Evolutionary conservation across 2,113 vertebrate species (phyloP).

Genomic region (Eonycteris spelaea): DNA sequence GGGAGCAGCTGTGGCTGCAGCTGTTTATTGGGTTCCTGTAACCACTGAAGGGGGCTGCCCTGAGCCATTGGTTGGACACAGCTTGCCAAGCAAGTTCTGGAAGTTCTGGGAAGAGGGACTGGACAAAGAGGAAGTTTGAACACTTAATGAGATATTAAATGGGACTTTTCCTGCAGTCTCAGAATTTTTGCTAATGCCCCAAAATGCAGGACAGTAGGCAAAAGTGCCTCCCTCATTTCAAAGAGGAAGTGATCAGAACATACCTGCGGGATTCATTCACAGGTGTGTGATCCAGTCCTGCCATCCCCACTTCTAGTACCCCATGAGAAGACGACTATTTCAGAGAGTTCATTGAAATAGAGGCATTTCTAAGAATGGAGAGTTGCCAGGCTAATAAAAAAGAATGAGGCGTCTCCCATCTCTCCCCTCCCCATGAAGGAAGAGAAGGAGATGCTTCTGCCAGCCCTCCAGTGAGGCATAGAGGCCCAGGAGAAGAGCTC

Average conservation of each 20-base stretch:
- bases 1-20: too few relatives aligned
- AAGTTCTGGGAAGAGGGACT: not conserved
- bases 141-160: not conserved
- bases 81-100: not conserved
- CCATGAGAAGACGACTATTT: not conserved
- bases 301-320: not conserved
- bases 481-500: not conserved
- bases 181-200: not conserved
- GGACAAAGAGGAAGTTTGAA: not conserved
- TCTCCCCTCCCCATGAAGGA: not conserved
- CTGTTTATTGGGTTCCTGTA: not conserved
- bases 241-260: not conserved
- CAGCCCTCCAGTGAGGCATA: fast-evolving
- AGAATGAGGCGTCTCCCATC: not conserved
- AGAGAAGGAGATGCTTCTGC: not conserved
- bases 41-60: not conserved
- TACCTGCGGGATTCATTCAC: not conserved
- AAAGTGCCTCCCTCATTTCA: not conserved
- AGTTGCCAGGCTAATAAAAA: not conserved
- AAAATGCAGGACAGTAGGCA: not conserved
- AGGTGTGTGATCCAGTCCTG: not conserved
- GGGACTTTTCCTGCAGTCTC: not conserved
- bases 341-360: not conserved
- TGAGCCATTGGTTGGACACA: not conserved
- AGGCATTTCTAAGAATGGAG: not conserved